A percentile compares a stretch with the other conserved stretches of the same genome.
Evolutionary conservation across 1,140 invertebrate genomes (phyloP).

Genomic region (Drosophila ogumai): DNA sequence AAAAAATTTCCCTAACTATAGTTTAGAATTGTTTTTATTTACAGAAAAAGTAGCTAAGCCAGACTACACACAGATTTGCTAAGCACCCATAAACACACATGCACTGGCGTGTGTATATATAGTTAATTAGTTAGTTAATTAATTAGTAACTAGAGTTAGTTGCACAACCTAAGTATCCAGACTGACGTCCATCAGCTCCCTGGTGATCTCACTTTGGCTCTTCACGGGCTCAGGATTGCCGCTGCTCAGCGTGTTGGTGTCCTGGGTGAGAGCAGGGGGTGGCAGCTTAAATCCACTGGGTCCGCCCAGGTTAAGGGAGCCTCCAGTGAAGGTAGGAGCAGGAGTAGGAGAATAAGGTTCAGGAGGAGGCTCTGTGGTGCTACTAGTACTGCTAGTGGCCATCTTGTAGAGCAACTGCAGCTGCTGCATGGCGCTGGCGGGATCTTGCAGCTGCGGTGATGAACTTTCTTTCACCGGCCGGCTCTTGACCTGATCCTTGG

Average conservation of each 20-base stretch:
- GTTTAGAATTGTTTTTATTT: constrained; percentile 33
- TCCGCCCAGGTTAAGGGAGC: constrained; percentile 28
- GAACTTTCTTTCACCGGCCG: constrained; percentile 16
- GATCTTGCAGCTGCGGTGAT: constrained; percentile 22
- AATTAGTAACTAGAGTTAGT: constrained; percentile 31
- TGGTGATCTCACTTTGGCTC: constrained; percentile 69
- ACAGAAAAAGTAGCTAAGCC: constrained; percentile 31
- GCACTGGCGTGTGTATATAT: not conserved
- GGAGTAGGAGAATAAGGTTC: not conserved
- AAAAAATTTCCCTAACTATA: constrained; percentile 9
- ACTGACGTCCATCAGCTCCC: constrained; percentile 80
- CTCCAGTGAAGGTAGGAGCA: constrained; percentile 13
- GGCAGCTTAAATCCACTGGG: constrained; percentile 68
- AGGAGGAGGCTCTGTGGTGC: constrained; percentile 3
- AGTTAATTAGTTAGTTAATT: constrained; percentile 1
- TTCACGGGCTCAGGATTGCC: constrained; percentile 20
- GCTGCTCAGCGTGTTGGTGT: constrained; percentile 48
- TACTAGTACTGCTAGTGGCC: constrained; percentile 52
- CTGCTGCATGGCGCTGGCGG: constrained; percentile 63
- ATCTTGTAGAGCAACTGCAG: constrained; percentile 78
- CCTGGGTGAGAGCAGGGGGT: constrained; percentile 60
- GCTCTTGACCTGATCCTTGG: constrained; percentile 13
- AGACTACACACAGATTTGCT: constrained; percentile 32
- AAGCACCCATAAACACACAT: constrained; percentile 22
- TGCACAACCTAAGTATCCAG: constrained; percentile 61